phyloP scores from a whole-genome alignment of 35 echinoderm and acorn worm species.

The Nesometra sesokonis region DNA sequence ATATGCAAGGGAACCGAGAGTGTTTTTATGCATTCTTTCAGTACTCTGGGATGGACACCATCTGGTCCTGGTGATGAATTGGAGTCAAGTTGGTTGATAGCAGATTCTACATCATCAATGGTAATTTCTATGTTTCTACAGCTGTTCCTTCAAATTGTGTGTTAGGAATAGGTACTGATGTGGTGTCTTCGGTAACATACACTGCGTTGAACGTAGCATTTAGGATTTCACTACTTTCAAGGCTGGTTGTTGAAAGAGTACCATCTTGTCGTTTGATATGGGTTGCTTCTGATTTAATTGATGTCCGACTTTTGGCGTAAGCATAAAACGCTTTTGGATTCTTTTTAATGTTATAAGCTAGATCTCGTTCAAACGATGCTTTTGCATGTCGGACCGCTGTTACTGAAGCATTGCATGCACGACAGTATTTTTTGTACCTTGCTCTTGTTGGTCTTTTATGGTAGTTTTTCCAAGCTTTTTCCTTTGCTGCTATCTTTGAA shows the following conservation, averaged over 20 bases:
- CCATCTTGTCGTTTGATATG: neutral
- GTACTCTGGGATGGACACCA: neutral
- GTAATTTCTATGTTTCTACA: neutral
- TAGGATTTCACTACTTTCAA: neutral
- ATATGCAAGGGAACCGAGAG: neutral
- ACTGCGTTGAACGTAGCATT: neutral
- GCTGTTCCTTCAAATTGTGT: neutral
- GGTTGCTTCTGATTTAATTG: neutral
- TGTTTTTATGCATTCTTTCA: neutral
- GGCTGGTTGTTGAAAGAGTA: neutral
- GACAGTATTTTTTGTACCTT: too few species aligned
- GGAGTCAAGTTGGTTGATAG: neutral
- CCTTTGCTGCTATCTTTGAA: too few species aligned
- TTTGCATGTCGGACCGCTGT: neutral
- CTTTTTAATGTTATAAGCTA: neutral
- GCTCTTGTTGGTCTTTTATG: too few species aligned
- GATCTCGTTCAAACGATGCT: neutral
- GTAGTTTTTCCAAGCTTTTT: too few species aligned
- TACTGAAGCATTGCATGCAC: neutral
- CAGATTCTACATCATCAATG: neutral
- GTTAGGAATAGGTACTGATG: neutral
- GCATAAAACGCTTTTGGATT: constrained; percentile 11
- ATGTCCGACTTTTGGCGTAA: neutral
- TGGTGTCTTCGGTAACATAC: neutral
- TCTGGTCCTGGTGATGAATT: neutral